Conservation (phyloP, 2,113 vertebrate species). For the Promerops cafer region DNA sequence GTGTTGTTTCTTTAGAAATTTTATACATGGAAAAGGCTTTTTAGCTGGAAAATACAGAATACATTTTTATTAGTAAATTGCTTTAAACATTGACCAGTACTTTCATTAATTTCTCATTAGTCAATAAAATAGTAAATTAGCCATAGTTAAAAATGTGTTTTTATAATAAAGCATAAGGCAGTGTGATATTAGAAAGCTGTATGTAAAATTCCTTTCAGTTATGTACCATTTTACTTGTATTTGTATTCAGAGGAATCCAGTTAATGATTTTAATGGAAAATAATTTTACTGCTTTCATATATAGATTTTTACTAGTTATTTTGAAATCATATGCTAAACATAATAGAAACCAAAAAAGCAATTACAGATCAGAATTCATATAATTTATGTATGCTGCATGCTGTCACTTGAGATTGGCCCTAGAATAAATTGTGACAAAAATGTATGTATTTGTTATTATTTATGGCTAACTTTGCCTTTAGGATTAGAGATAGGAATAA, state of each 20-base stretch:
- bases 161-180: background rate
- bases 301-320: background rate
- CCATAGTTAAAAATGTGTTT: background rate
- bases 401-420: background rate
- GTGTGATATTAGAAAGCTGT: background rate
- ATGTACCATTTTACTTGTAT: background rate
- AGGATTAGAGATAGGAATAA: background rate
- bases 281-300: background rate
- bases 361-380: background rate
- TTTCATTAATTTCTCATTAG: slow-evolving; percentile 29
- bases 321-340: background rate
- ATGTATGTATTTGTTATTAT: background rate
- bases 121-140: background rate
- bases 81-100: background rate
- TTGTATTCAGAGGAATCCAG: background rate
- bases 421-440: background rate
- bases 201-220: background rate
- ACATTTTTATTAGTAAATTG: slow-evolving; percentile 42
- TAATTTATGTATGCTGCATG: background rate
- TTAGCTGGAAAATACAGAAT: background rate
- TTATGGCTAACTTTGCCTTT: background rate
- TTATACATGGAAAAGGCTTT: slow-evolving; percentile 43
- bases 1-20: slow-evolving; percentile 56
- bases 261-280: slow-evolving; percentile 39
- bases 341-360: background rate